Conservation (phyloP, 1,140 invertebrate genomes). For the Acromyrmex charruanus region DNA sequence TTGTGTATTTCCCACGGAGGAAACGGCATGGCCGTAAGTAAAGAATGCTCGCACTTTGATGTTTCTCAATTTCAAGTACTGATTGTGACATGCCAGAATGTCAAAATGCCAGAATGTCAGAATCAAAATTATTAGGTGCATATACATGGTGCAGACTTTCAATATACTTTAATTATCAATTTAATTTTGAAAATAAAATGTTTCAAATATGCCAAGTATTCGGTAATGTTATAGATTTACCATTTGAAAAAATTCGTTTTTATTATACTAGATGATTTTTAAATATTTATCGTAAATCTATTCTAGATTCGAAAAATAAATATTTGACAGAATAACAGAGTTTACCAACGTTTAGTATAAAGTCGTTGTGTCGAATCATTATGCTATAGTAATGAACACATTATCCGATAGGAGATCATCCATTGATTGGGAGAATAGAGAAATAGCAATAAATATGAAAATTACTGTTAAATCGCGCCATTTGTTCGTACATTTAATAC, state of each 20-base stretch:
- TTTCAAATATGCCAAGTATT: not conserved
- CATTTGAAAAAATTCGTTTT: not conserved
- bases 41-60: constrained; percentile 18
- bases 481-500: constrained; percentile 1
- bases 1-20: constrained; percentile 64
- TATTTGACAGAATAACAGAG: not conserved
- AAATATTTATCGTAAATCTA: not conserved
- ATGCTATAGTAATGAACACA: not conserved
- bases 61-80: not conserved
- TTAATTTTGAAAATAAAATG: not conserved
- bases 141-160: not conserved
- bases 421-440: not conserved
- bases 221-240: not conserved
- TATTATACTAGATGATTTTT: not conserved
- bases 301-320: not conserved
- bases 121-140: not conserved
- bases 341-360: not conserved
- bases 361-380: not conserved
- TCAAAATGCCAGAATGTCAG: no score
- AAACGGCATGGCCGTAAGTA: constrained; percentile 12
- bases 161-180: not conserved
- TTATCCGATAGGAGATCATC: not conserved
- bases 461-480: not conserved
- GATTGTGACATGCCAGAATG: not conserved
- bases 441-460: not conserved